Evolutionary conservation across 1,140 invertebrate species (phyloP), one percentile per base, ranked within the genome.

Genomic region (Hestina assimilis): DNA sequence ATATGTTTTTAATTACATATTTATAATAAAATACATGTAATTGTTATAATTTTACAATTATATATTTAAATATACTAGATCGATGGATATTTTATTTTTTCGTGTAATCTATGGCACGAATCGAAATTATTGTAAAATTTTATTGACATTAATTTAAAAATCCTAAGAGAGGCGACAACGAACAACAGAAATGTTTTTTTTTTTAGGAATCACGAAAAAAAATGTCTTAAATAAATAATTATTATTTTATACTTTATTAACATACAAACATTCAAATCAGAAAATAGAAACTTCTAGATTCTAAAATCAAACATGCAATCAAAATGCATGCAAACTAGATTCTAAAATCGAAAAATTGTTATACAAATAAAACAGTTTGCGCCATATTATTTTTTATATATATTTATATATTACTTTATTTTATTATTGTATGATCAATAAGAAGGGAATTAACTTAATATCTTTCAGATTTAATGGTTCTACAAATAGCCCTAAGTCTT

Each of bases 1-100:
- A 20, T 48, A 43, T 43, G 0, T 3, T 48, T 50, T 50, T 69
- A 72, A 69, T 69, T 74, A 72, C 63, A 75, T 68, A 69, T 71
- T 70, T 72, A 69, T 69, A 72, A 23, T 15, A 31, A 19, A 47
- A 6, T 21, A 47, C 38, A 38, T 38, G n/a, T 41, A 15, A 24
- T 17, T 35, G 8, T 24, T 5, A 15, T 41, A 35, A 35, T 35
- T 35, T 17, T 35, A 35, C 33, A 35, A 17, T 15, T 15, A 17
- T 35, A 35, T 2, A 19, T 3, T 35, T 35, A 35, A 35, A 8
- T n/a, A n/a, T 17, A 8, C 15, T 35, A 35, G 7, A 9, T 7
- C 3, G 6, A 9, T 38, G 8, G 12, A 38, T 7, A 38, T 9
- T 2, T 33, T 23, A 26, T n/a, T 29, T 43, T 9, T 21, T 50